Evolutionary conservation across 1,140 invertebrate genomes (phyloP), one percentile per base, ranked within the genome.

Genomic region (Wiebesia pumilae): DNA sequence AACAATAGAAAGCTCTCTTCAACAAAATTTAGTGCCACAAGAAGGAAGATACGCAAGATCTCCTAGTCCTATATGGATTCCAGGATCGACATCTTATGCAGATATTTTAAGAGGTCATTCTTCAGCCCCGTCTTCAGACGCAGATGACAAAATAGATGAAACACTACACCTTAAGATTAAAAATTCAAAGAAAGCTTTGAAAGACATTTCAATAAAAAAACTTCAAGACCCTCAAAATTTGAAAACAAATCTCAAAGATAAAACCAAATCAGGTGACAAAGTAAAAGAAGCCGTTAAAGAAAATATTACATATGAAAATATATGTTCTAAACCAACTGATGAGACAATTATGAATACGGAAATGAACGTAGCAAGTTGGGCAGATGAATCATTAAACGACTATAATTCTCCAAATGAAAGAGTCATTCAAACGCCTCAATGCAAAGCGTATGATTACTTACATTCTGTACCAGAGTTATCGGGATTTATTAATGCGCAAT

Each of bases 11-110:
- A 58, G 10, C 30, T 47, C 67, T 19, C 24, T 58, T 38, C 38
- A 87, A 47, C 87, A 78, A 65, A 73, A 38, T 80, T 71, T 92
- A 43, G 81, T 90, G 6, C 91, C 93, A 0, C 80, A 77, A 0
- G 91, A 94, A 54, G 89, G 91, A 65, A 88, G 58, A 51, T 91
- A 94, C 86, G 91, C 91, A 30, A 93, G 96, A 87, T 96, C 96
- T 6, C 94, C 95, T 24, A 97, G 96, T 92, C 96, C 96, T 27
- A 95, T 96, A 87, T 97, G 96, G 96, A 90, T 94, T 16, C 96
- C 96, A 0, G 96, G 96, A 51, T 96, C 96, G 21, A 95, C 95
- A 24, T 95, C 96, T 47, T 97, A 97, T 91, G 96, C 97, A 12
- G 96, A 97, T 91, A 96, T 97, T 85, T 94, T 97, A 19, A 95